Evolutionary conservation across 2,888 invertebrate species (phyloP).

Genomic region (Cerastoderma edule): DNA sequence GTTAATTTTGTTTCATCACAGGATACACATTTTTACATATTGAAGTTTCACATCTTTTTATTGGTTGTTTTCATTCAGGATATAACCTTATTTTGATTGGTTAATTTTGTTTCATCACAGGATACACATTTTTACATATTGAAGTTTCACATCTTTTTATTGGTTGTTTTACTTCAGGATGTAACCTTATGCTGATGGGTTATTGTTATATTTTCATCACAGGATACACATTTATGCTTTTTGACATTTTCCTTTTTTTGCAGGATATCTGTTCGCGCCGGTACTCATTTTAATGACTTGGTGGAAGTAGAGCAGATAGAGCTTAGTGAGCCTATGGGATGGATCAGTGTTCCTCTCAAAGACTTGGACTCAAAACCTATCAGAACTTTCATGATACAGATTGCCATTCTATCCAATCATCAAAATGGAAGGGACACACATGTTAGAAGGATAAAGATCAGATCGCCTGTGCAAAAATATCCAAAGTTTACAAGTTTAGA

Average conservation of each 20-base stretch:
- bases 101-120: too few species aligned
- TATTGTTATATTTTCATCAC: too few species aligned
- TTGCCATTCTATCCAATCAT: conserved; percentile 93
- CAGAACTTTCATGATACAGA: conserved; percentile 90
- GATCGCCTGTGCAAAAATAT: conserved; percentile 89
- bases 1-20: too few species aligned
- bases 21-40: too few species aligned
- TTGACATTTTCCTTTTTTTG: conserved; percentile 28
- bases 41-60: too few species aligned
- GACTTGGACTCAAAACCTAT: conserved; percentile 90
- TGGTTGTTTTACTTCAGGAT: too few species aligned
- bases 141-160: too few species aligned
- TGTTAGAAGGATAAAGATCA: conserved; percentile 97
- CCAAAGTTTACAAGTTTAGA: conserved; percentile 88
- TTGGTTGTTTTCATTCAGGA: too few species aligned
- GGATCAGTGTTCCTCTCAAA: conserved; percentile 97
- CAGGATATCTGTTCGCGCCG: conserved; percentile 88
- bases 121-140: too few species aligned
- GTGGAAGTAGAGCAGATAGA: conserved; percentile 98
- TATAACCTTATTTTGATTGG: too few species aligned
- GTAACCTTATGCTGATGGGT: too few species aligned
- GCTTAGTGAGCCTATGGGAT: conserved; percentile 96
- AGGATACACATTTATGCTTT: too few species aligned
- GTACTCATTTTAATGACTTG: conserved; percentile 97
- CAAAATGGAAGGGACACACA: conserved; percentile 99